Percentiles rank a stretch among this genome's conserved stretches.
phyloP scores from a whole-genome alignment of 2,888 invertebrate genomes.

The Laothoe populi region DNA sequence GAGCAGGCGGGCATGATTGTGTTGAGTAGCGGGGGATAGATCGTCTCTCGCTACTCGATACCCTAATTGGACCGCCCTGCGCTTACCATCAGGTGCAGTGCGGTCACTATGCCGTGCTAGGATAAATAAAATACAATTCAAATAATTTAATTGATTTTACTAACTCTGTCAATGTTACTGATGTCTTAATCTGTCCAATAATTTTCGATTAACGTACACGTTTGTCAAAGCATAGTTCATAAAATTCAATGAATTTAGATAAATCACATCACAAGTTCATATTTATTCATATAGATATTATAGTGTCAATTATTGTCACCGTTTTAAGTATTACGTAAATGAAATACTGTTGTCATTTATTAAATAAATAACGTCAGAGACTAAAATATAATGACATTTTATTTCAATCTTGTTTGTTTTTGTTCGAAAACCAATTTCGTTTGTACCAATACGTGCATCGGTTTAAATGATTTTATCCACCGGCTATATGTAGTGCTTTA shows the following conservation, averaged over 20 bases:
- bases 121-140: too few relatives aligned
- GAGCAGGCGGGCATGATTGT: too few relatives aligned
- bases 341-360: constrained; percentile 58
- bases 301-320: constrained; percentile 61
- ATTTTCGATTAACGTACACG: background rate
- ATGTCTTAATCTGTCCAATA: background rate
- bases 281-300: constrained; percentile 41
- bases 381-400: constrained; percentile 19
- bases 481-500: too few relatives aligned
- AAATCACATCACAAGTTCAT: constrained; percentile 4
- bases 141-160: background rate
- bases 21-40: too few relatives aligned
- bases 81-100: too few relatives aligned
- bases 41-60: too few relatives aligned
- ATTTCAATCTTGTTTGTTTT: constrained; percentile 7
- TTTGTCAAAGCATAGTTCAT: background rate
- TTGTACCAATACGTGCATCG: background rate
- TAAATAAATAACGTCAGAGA: constrained; percentile 44
- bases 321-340: constrained; percentile 50
- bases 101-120: too few relatives aligned
- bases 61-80: too few relatives aligned
- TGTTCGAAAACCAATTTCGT: constrained; percentile 1
- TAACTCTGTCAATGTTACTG: background rate
- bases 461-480: constrained; percentile 1
- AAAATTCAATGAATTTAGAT: background rate